Evolutionary conservation across 2,113 vertebrate species (phyloP), one percentile per base, ranked within the genome.

Genomic region (Hirundichthys speculiger): DNA sequence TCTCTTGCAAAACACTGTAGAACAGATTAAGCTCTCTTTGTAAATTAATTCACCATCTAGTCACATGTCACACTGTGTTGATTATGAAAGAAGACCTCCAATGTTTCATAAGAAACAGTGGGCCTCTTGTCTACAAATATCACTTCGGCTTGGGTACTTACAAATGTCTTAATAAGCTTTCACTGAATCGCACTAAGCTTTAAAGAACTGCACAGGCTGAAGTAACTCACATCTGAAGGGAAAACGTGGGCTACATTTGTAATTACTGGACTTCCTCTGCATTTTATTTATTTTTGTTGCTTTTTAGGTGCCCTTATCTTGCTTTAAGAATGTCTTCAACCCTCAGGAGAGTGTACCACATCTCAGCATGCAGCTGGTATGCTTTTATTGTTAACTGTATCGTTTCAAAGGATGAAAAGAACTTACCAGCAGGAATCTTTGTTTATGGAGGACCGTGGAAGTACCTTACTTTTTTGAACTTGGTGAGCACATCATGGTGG

Each of bases 381-480:
- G 83, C 70, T 5, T 86, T 90, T 54, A 30, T 91, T 20, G 66
- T 92, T 1, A 81, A 79, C 57, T 76, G 60, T 39, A 69, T 93
- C 0, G 78, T 68, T 11, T 77, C 73, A 0, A 92, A 89, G 62
- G 82, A 82, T 21, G 85, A 80, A 69, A 79, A 89, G 27, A 53
- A 89, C 16, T 43, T 91, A n/a, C 91, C 92, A 2, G 11, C 80
- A 43, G 92, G 90, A 21, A 88, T 93, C 20, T 92, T 93, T 79
- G 50, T 84, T 18, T 93, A 91, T 20, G 92, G 90, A 20, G 92
- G 92, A 59, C 92, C 91, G 0, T 93, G 92, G 92, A 93, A 93
- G 76, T 93, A 92, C 60, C 90, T 93, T 14, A 93, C 92, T 1
- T 93, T 93, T 75, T 70, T 93, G n/a, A 93, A 93, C 68, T 67